A percentile compares a stretch with the other conserved stretches of the same genome.
Evolutionary conservation across 2,113 vertebrate species (phyloP).

Genomic region (Rana temporaria): DNA sequence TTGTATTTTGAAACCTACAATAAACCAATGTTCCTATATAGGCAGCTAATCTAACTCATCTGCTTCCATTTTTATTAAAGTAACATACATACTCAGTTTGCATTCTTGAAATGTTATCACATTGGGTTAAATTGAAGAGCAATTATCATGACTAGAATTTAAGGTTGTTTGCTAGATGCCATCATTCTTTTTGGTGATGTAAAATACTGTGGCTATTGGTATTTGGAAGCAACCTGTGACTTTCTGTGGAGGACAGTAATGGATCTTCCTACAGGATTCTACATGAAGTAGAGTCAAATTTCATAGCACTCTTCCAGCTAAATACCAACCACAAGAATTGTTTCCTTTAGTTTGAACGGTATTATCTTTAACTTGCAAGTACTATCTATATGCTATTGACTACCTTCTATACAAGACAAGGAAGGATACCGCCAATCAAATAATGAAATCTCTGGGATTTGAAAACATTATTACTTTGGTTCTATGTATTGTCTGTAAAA

Average conservation of each 20-base stretch:
- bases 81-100: background rate
- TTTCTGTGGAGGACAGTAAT: background rate
- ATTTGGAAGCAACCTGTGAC: constrained; percentile 49
- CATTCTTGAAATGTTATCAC: constrained; percentile 31
- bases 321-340: background rate
- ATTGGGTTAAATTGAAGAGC: background rate
- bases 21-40: no score
- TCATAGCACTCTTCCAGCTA: background rate
- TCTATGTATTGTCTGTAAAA: constrained; percentile 24
- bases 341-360: background rate
- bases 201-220: background rate
- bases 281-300: constrained; percentile 31
- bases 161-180: background rate
- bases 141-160: background rate
- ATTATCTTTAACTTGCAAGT: background rate
- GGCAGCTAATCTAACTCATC: no score
- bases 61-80: background rate
- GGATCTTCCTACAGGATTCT: constrained; percentile 10
- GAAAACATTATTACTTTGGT: background rate
- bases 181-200: constrained; percentile 25
- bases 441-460: constrained; percentile 7
- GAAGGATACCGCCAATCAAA: background rate
- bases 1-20: no score
- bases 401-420: background rate
- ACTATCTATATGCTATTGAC: background rate